phyloP scores from a whole-genome alignment of 2,888 invertebrate genomes.

The Epinotia brunnichana region DNA sequence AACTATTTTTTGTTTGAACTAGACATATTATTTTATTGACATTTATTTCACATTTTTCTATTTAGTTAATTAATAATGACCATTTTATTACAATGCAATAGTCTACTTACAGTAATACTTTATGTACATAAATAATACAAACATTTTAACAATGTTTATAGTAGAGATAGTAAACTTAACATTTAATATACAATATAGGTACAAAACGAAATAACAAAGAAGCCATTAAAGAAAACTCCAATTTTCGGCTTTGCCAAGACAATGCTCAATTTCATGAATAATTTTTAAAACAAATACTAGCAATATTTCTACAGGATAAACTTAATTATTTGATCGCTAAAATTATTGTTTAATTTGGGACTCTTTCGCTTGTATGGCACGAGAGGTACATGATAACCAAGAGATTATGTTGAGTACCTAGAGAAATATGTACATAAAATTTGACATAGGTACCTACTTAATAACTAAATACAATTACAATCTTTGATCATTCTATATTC shows the following conservation, averaged over 20 bases:
- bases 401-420: slow-evolving; percentile 45
- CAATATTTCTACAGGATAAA: slow-evolving; percentile 26
- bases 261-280: slow-evolving; percentile 30
- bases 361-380: slow-evolving; percentile 42
- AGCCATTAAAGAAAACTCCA: slow-evolving; percentile 49
- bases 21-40: slow-evolving; percentile 64
- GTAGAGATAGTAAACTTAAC: slow-evolving; percentile 72
- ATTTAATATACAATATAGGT: slow-evolving; percentile 72
- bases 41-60: slow-evolving; percentile 67
- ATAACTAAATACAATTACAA: slow-evolving; percentile 54
- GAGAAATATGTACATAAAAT: slow-evolving; percentile 62
- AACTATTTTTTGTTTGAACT: slow-evolving; percentile 63
- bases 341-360: slow-evolving; percentile 45
- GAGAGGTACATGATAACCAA: slow-evolving; percentile 48
- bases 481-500: slow-evolving; percentile 46
- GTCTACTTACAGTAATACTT: slow-evolving; percentile 65
- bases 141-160: slow-evolving; percentile 76
- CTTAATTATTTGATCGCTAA: slow-evolving; percentile 53
- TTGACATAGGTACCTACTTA: slow-evolving; percentile 48
- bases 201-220: slow-evolving; percentile 76
- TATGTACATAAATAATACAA: slow-evolving; percentile 83
- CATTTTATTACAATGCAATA: slow-evolving; percentile 58
- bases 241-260: slow-evolving; percentile 56
- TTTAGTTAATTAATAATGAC: slow-evolving; percentile 50
- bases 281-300: slow-evolving; percentile 18